Evolutionary conservation across 1,140 invertebrate species (phyloP).

Genomic region (Caenorhabditis elegans): WBcel235 BX284606.5:60501-61000

Average conservation of each 20-base stretch:
- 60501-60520: constrained; percentile 82
- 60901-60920: too few relatives aligned
- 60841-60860: too few relatives aligned
- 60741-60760: constrained; percentile 69
- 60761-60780: neutral
- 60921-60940: too few relatives aligned
- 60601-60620: constrained; percentile 91
- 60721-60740: constrained; percentile 86
- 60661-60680: constrained; percentile 97
- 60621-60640: constrained; percentile 97
- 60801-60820: too few relatives aligned
- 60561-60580: constrained; percentile 58
- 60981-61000: too few relatives aligned
- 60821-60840: too few relatives aligned
- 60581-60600: constrained; percentile 79
- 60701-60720: constrained; percentile 89
- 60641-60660: constrained; percentile 90
- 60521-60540: constrained; percentile 71
- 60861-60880: too few relatives aligned
- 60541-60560: neutral
- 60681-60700: constrained; percentile 88
- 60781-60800: neutral
- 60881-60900: too few relatives aligned
- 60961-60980: too few relatives aligned
- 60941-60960: too few relatives aligned